Evolutionary conservation across 2,113 vertebrate genomes (phyloP), one percentile per base, ranked within the genome.

Genomic region (Scomber colias): DNA sequence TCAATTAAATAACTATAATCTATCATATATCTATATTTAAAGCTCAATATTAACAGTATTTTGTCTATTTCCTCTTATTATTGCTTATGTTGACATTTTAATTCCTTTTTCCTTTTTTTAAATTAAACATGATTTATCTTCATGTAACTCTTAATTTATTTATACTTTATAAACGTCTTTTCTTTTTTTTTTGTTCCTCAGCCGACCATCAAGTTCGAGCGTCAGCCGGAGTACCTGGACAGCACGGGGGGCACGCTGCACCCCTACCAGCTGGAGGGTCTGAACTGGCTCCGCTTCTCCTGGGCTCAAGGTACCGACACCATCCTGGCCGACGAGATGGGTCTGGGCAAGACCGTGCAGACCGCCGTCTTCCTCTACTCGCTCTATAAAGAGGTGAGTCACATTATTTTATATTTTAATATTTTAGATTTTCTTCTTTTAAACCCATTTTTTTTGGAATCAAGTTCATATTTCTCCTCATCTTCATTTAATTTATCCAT

Each of bases 231-330:
- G 17, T 99, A 98, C 83, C 92, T 99, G 55, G 98, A 99, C 90
- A 92, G 94, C 40, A 99, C 97, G 0, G 97, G 98, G 0, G 98
- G 98, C 0, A 98, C 95, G 0, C 85, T 99, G 79, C 98, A 99
- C 75, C 97, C 98, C 0, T 99, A 99, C 94, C 98, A 99, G 79
- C 95, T 99, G 92, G 98, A 99, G 91, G 98, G 98, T 0, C 93
- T 99, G 55, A 99, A 99, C 90, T 99, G 98, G 98, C 92, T 99
- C 79, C 96, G 98, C 4, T 99, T 99, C 90, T 99, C 98, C 14
- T 99, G 98, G 98, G 97, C 98, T 54, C 98, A 99, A 92, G 98
- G 98, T 82, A 99, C 98, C 0, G 98, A 99, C 85, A 99, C 98
- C 64, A 99, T 99, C 87, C 90, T 99, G 87, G 98, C 98, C 3